A percentile compares a stretch with the other conserved stretches of the same genome.
These are phyloP conservation scores for Uloborus diversus DNA, from an alignment of 1,140 invertebrate species.

Conservation along the genomic window DNA sequence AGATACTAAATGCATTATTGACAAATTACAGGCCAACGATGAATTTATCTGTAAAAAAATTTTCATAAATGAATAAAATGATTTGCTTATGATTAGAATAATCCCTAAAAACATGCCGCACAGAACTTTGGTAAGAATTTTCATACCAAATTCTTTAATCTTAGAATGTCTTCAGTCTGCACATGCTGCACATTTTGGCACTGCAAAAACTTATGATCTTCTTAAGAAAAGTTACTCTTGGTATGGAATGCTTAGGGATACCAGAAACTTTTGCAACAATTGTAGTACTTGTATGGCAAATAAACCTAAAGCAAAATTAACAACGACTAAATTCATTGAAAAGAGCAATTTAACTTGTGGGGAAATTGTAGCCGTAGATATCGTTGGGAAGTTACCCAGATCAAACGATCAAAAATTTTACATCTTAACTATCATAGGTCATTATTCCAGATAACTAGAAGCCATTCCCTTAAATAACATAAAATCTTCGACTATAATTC, in stretches of 20 bases:
- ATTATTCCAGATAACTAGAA: neutral
- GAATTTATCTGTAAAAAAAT: too few species aligned
- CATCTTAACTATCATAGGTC: neutral
- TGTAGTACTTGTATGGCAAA: neutral
- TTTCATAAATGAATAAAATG: too few species aligned
- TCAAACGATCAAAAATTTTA: neutral
- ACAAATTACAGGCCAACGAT: too few species aligned
- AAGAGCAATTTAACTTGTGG: neutral
- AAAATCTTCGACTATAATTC: too few species aligned
- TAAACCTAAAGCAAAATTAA: neutral
- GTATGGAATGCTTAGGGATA: neutral
- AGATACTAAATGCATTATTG: too few species aligned
- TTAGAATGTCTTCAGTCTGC: neutral
- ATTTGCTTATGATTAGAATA: too few species aligned
- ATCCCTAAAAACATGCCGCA: too few species aligned
- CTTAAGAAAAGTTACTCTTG: neutral
- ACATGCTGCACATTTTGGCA: neutral
- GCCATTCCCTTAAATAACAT: too few species aligned
- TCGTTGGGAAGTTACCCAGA: neutral
- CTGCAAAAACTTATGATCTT: neutral
- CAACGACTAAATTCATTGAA: neutral
- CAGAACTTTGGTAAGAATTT: too few species aligned
- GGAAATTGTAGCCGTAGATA: neutral
- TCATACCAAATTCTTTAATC: too few species aligned
- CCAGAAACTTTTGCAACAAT: neutral